These are phyloP conservation scores for Eledone cirrhosa DNA, from an alignment of 2,888 invertebrate species.

Conservation along the genomic window DNA sequence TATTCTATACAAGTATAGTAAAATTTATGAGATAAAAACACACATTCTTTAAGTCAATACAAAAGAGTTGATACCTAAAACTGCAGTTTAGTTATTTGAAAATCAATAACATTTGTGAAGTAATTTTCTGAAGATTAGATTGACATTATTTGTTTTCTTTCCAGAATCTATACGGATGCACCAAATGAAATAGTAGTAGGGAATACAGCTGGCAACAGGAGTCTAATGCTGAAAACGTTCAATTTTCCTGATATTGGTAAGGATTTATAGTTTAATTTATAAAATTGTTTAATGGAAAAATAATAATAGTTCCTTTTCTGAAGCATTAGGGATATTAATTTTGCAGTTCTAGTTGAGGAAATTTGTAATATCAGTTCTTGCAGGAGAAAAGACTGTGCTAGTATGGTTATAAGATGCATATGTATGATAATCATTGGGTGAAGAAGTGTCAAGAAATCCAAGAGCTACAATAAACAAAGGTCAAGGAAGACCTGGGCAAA, in stretches of 20 bases:
- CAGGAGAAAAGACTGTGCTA: too few species aligned
- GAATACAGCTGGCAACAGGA: constrained; percentile 84
- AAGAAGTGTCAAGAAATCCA: too few species aligned
- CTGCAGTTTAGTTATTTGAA: background rate
- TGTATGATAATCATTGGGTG: too few species aligned
- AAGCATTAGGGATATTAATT: too few species aligned
- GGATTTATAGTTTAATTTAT: constrained; percentile 27
- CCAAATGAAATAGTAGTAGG: constrained; percentile 92
- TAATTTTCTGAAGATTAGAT: background rate
- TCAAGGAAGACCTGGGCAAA: too few species aligned
- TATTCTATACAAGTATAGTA: too few species aligned
- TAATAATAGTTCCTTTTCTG: too few species aligned
- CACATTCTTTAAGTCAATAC: background rate
- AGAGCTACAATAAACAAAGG: too few species aligned
- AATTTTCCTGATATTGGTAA: constrained; percentile 92
- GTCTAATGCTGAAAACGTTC: constrained; percentile 92
- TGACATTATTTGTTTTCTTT: background rate
- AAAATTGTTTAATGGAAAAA: background rate
- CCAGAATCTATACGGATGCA: constrained; percentile 82
- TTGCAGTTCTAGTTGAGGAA: too few species aligned
- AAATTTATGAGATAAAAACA: too few species aligned
- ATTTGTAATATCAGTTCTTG: too few species aligned
- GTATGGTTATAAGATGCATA: too few species aligned
- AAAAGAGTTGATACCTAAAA: background rate
- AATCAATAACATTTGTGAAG: background rate